Conservation (phyloP, 2,113 vertebrate species). For the Paracanthobrama guichenoti region DNA sequence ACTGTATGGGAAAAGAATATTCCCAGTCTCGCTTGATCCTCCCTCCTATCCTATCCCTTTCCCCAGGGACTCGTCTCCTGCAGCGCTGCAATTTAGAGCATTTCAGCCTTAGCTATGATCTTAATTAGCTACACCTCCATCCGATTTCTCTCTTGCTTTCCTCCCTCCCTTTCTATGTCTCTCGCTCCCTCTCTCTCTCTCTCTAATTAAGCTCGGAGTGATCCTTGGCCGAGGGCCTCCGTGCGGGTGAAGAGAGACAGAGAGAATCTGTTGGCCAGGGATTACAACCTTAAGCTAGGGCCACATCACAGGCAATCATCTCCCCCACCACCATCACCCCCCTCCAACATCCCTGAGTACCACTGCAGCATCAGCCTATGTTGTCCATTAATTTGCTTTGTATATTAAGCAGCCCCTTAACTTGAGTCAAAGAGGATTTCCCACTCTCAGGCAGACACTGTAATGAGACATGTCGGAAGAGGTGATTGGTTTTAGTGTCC, state of each 20-base stretch:
- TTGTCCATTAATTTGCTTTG: conserved; percentile 74
- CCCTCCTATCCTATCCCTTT: conserved; percentile 32
- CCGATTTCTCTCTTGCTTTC: conserved; percentile 72
- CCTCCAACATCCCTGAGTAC: conserved; percentile 55
- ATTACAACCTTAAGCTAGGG: conserved; percentile 76
- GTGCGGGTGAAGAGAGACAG: conserved; percentile 66
- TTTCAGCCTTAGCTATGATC: conserved; percentile 78
- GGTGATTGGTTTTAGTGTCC: conserved; percentile 49
- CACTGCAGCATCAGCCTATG: conserved; percentile 69
- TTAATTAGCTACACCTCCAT: conserved; percentile 81
- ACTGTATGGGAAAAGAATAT: conserved; percentile 59
- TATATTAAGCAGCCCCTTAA: conserved; percentile 76
- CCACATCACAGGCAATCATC: conserved; percentile 79
- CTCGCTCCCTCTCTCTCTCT: conserved; percentile 47
- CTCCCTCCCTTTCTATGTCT: conserved; percentile 63
- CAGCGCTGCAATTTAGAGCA: conserved; percentile 75
- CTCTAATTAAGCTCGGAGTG: conserved; percentile 75
- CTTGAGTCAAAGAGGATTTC: conserved; percentile 71
- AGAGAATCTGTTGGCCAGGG: conserved; percentile 73
- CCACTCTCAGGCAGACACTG: conserved; percentile 61
- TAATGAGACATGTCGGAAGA: conserved; percentile 55
- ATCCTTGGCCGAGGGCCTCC: conserved; percentile 70
- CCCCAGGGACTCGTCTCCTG: conserved; percentile 70
- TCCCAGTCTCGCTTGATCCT: conserved; percentile 40
- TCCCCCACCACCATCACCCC: conserved; percentile 53